phyloP scores from a whole-genome alignment of 2,888 invertebrate genomes.

The Zele albiditarsus region DNA sequence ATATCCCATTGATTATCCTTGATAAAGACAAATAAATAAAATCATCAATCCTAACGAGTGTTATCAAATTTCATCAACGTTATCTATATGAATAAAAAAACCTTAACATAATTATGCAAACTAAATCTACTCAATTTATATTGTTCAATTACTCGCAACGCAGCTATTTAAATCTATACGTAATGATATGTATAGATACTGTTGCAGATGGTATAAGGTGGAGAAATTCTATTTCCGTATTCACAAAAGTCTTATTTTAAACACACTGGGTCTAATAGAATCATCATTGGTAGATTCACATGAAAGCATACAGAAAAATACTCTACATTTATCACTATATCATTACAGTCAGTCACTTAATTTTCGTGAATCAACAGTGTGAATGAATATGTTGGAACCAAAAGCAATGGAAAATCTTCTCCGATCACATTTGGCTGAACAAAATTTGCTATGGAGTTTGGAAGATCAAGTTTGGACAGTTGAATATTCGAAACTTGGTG shows the following conservation, averaged over 20 bases:
- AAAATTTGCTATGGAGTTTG: conserved; percentile 45
- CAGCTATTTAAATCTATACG: background rate
- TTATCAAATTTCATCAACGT: too few relatives aligned
- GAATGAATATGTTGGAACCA: conserved; percentile 49
- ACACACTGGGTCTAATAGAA: background rate
- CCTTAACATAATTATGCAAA: too few relatives aligned
- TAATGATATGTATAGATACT: background rate
- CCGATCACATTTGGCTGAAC: conserved; percentile 53
- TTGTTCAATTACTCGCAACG: background rate
- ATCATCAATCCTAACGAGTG: too few relatives aligned
- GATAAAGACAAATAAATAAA: too few relatives aligned
- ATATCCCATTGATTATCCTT: too few relatives aligned
- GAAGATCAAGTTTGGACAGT: conserved; percentile 75
- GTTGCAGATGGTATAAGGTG: background rate
- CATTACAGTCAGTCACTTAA: background rate
- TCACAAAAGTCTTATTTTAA: conserved; percentile 4
- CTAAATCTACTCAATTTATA: background rate
- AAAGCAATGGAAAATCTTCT: conserved; percentile 53
- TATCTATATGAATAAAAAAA: too few relatives aligned
- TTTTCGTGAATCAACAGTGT: too few relatives aligned
- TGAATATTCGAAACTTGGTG: conserved; percentile 77
- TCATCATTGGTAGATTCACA: background rate
- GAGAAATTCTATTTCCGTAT: background rate
- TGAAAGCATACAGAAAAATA: background rate
- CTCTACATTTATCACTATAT: background rate